Percentiles rank a stretch among this genome's conserved stretches.
Conservation (phyloP, 2,113 vertebrate genomes). For the Entelurus aequoreus region DNA sequence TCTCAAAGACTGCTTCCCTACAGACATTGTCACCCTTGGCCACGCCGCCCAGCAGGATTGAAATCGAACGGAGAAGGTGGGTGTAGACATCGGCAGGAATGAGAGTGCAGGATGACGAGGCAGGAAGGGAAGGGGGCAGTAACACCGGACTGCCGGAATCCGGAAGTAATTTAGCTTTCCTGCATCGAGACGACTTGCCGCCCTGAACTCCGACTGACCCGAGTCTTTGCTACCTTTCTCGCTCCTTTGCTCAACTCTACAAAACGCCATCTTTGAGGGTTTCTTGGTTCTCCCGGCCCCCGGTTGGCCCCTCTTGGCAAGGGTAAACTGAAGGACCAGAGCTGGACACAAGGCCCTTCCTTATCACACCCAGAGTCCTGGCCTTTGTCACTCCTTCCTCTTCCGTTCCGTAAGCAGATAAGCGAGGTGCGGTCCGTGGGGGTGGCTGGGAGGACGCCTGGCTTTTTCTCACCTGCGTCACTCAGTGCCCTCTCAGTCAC, state of each 20-base stretch:
- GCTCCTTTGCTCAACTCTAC: slow-evolving; percentile 30
- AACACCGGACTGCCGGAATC: slow-evolving; percentile 67
- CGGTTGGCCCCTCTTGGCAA: slow-evolving; percentile 43
- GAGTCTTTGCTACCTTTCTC: slow-evolving; percentile 36
- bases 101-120: slow-evolving; percentile 24
- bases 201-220: slow-evolving; percentile 92
- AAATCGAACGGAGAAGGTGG: slow-evolving; percentile 38
- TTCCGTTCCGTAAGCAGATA: slow-evolving; percentile 57
- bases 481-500: slow-evolving; percentile 70
- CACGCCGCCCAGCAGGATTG: slow-evolving; percentile 57
- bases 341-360: slow-evolving; percentile 56
- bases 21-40: slow-evolving; percentile 85
- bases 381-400: slow-evolving; percentile 64
- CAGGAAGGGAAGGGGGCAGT: slow-evolving; percentile 34
- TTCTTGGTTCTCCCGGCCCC: slow-evolving; percentile 33
- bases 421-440: slow-evolving; percentile 45
- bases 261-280: slow-evolving; percentile 28
- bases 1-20: slow-evolving; percentile 92
- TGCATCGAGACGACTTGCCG: slow-evolving; percentile 70
- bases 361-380: slow-evolving; percentile 64
- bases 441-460: slow-evolving; percentile 49
- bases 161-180: slow-evolving; percentile 89
- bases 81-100: slow-evolving; percentile 38
- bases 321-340: slow-evolving; percentile 22
- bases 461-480: slow-evolving; percentile 79